Evolutionary conservation across 2,113 vertebrate genomes (phyloP), one percentile per base, ranked within the genome.

Genomic region (Capra hircus): DNA sequence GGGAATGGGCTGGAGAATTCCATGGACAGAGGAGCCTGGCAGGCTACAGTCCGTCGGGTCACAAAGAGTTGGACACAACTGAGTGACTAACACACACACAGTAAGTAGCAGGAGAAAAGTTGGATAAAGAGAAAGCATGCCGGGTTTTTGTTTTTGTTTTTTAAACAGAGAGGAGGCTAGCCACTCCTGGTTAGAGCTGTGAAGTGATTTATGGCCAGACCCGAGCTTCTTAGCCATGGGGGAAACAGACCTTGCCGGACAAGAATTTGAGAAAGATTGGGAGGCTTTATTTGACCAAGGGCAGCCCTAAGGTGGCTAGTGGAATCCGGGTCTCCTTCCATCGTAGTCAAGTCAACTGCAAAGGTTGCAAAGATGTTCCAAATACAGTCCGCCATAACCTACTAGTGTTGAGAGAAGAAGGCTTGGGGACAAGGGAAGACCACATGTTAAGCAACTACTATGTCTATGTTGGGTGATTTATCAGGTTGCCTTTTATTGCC

Each of bases 221-320:
- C 0, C 0, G 0, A 13, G 25, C 25, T 45, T 25, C 48, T 43
- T 78, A 33, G 5, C n/a, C 19, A 8, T 7, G 7, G n/a, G 25
- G 40, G 17, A 53, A 0, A 5, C 40, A 36, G 27, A 11, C 59
- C 33, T 15, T 28, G 82, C 16, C 2, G 1, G 23, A 30, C 10
- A n/a, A 6, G 52, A 25, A 5, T 7, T 28, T 5, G 28, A 17
- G 30, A n/a, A 53, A 62, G n/a, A 45, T 3, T 0, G 0, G 25
- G 5, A 14, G 36, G 50, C 4, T 57, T 59, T 13, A 28, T 59
- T 7, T 45, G 59, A 53, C 83, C 0, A 0, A n/a, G 40, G 17
- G 57, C 67, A 33, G 50, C 36, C 67, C 10, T 5, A 23, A 36
- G 67, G 55, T 27, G 3, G 67, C 71, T 25, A 53, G 81, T 3